These are phyloP conservation scores for Prionchulus punctatus DNA, from an alignment of 2,888 invertebrate genomes.

Conservation along the genomic window DNA sequence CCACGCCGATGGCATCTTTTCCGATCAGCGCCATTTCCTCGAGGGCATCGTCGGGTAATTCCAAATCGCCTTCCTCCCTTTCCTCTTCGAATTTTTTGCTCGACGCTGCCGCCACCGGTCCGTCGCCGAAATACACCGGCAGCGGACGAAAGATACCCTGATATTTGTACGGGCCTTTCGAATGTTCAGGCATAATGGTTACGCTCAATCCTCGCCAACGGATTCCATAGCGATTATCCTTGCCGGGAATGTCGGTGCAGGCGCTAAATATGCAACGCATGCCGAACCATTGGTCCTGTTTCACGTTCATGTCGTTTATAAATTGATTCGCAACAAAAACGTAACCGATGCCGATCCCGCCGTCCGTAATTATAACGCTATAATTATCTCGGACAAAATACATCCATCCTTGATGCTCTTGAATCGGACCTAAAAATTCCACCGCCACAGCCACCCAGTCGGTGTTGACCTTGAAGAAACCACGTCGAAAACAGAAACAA, in stretches of 20 bases:
- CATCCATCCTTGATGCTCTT: constrained; percentile 1
- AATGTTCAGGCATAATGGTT: neutral
- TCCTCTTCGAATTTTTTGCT: neutral
- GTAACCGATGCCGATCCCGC: constrained; percentile 2
- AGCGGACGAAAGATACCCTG: neutral
- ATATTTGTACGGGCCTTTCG: neutral
- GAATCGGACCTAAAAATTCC: neutral
- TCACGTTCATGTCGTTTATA: neutral
- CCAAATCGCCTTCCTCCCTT: neutral
- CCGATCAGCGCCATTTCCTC: neutral
- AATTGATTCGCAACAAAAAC: neutral
- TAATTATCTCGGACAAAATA: constrained; percentile 1
- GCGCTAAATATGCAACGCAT: neutral
- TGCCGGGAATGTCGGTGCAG: constrained; percentile 1
- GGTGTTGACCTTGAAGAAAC: neutral
- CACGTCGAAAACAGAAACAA: too few relatives aligned
- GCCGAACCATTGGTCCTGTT: neutral
- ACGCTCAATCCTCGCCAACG: neutral
- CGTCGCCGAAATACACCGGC: neutral
- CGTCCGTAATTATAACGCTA: constrained; percentile 3
- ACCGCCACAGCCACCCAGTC: constrained; percentile 1
- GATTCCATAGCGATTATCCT: neutral
- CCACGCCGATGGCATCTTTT: neutral
- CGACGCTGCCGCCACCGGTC: neutral
- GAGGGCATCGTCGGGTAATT: neutral